Base-by-base conservation (phyloP, 2,888 invertebrate genomes). In the Dichetophora obliterata region DNA sequence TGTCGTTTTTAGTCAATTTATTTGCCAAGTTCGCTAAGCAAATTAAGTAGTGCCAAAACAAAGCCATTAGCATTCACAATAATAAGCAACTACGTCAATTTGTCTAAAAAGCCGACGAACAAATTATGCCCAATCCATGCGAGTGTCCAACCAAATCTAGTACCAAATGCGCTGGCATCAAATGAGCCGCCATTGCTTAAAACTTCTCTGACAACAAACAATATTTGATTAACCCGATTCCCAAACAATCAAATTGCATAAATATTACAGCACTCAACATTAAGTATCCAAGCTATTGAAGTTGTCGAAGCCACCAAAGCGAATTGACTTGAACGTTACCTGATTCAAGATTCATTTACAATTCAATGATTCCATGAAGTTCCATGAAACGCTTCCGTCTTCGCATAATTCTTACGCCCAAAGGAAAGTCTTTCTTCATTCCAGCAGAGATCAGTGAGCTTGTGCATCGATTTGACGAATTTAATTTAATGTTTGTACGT, bases 391-490 rank as follows among this genome's bases (percentile, higher is more conserved):
- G 65, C 65, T 74, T 65, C 65, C 74, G 74, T 54, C 74, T 65
- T 74, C 74, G 74, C 74, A 27, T 54, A 37, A 74, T 19, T 74
- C 54, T 74, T 66, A 34, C 65, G 65, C 66, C 74, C 65, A 66
- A 65, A 66, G 74, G 66, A 66, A 74, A 74, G 19, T 74, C 54
- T 27, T 31, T 74, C 43, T 66, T 37, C 34, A 54, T 57, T 27
- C 11, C 27, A 6, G 14, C 54, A 27, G 27, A 59, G 34, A 8
- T 59, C 54, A 37, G 59, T 24, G 9, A 57, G 70, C 34, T 54
- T 71, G 57, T 52, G 70, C 57, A 70, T 57, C 74, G 65, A 54
- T 74, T 74, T 74, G 74, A 74, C 66, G 74, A 74, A 74, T 74
- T 74, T 34, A 74, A 74, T 74, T 74, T 52, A 66, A 74, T 74